These are phyloP conservation scores for Diorhabda carinulata DNA, from an alignment of 1,140 invertebrate genomes.

Conservation along the genomic window DNA sequence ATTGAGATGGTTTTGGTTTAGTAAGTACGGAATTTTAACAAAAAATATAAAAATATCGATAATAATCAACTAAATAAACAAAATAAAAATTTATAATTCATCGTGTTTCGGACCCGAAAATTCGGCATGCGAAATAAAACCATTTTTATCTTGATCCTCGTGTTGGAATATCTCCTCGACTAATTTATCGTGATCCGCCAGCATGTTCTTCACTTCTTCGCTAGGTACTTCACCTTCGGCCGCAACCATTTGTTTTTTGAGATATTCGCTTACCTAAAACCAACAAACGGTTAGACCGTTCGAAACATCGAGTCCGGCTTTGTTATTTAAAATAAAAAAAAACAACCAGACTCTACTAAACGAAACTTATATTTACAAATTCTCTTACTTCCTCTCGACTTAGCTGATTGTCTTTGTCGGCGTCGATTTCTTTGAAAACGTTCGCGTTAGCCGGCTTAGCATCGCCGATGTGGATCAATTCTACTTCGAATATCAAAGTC, in stretches of 20 bases:
- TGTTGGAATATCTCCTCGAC: conserved; percentile 96
- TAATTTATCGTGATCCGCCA: conserved; percentile 86
- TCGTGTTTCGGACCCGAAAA: conserved; percentile 97
- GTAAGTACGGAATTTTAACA: no score
- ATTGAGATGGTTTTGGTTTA: no score
- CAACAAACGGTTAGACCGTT: conserved; percentile 4
- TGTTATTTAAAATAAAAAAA: background rate
- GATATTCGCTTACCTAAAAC: conserved; percentile 78
- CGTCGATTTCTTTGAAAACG: conserved; percentile 95
- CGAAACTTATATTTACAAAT: conserved; percentile 23
- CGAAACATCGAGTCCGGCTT: background rate
- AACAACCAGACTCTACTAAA: conserved; percentile 6
- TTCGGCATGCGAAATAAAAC: conserved; percentile 91
- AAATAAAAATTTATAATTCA: conserved; percentile 70
- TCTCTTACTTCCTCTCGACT: conserved; percentile 86
- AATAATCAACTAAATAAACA: no score
- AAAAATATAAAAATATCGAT: no score
- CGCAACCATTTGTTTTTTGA: conserved; percentile 85
- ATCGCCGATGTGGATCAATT: conserved; percentile 86
- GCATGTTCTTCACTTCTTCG: conserved; percentile 79
- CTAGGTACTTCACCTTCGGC: conserved; percentile 64
- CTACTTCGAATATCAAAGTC: conserved; percentile 86
- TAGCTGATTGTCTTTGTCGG: conserved; percentile 81
- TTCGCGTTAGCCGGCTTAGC: conserved; percentile 81
- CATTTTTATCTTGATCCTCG: conserved; percentile 93